Conservation (phyloP, 1,140 invertebrate genomes). For the Thaumetopoea pityocampa region DNA sequence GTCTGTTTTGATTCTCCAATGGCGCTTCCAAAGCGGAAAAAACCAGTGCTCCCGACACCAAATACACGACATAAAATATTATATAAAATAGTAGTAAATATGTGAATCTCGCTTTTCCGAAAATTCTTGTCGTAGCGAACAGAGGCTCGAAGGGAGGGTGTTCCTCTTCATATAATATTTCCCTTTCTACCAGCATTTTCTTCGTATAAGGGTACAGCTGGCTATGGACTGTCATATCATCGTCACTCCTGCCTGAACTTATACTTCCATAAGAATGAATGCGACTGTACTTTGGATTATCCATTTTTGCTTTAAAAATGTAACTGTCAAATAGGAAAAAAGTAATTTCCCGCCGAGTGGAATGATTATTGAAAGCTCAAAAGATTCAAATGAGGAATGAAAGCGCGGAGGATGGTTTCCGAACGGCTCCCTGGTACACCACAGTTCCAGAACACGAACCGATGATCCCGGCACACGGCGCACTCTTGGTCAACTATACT, state of each 20-base stretch:
- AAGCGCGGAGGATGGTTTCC: conserved; percentile 8
- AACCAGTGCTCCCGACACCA: conserved; percentile 84
- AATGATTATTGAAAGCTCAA: no score
- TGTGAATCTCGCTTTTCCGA: conserved; percentile 68
- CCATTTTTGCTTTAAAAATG: conserved; percentile 32
- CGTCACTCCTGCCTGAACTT: conserved; percentile 52
- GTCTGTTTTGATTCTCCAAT: conserved; percentile 77
- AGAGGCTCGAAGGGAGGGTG: conserved; percentile 57
- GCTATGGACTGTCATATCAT: conserved; percentile 68
- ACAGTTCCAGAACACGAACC: conserved; percentile 33
- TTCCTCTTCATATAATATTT: conserved; percentile 61
- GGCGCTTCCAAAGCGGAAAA: conserved; percentile 87
- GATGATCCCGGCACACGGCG: conserved; percentile 36
- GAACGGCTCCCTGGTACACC: conserved; percentile 21
- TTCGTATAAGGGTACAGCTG: conserved; percentile 58
- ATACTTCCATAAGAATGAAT: conserved; percentile 69
- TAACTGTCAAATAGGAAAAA: conserved; percentile 4
- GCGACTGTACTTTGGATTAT: conserved; percentile 46
- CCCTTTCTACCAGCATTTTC: conserved; percentile 55
- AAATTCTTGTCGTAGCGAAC: conserved; percentile 47
- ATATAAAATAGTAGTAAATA: conserved; percentile 75
- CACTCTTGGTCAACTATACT: conserved; percentile 67
- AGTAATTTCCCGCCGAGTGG: no score
- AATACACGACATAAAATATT: conserved; percentile 83
- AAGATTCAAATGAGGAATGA: conserved; percentile 4